Conservation (phyloP, 2,888 invertebrate species). For the Eupeodes luniger region DNA sequence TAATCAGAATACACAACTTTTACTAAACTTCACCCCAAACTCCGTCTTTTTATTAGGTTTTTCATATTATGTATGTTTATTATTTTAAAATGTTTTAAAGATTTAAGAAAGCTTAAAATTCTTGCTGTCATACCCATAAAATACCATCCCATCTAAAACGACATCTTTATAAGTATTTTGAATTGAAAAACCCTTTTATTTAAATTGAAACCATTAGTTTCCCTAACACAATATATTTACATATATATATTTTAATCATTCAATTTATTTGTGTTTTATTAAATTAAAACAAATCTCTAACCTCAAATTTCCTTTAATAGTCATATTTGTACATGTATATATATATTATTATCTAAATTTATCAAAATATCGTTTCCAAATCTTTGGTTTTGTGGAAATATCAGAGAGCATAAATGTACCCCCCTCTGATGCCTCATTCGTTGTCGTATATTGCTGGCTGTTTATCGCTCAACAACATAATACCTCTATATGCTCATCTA, state of each 20-base stretch:
- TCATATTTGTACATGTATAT: background rate
- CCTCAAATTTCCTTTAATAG: background rate
- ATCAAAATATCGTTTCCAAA: conserved; percentile 7
- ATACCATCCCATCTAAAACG: too few relatives aligned
- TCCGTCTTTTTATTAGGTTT: too few relatives aligned
- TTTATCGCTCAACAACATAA: background rate
- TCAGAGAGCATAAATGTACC: background rate
- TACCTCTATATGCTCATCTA: background rate
- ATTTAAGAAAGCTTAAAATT: too few relatives aligned
- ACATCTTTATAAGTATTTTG: too few relatives aligned
- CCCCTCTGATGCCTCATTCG: background rate
- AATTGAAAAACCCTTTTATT: background rate
- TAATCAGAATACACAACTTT: too few relatives aligned
- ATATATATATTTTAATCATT: background rate
- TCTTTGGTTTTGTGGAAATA: conserved; percentile 1
- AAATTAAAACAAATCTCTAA: conserved; percentile 4
- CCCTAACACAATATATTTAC: background rate
- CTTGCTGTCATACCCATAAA: too few relatives aligned
- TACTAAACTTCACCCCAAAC: too few relatives aligned
- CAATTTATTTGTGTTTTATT: background rate
- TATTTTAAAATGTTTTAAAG: too few relatives aligned
- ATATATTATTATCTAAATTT: background rate
- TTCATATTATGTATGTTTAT: too few relatives aligned
- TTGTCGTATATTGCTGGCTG: too few relatives aligned
- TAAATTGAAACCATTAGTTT: background rate